These are phyloP conservation scores for Alouatta palliata DNA, from an alignment of 2,113 vertebrate species.

Conservation along the genomic window DNA sequence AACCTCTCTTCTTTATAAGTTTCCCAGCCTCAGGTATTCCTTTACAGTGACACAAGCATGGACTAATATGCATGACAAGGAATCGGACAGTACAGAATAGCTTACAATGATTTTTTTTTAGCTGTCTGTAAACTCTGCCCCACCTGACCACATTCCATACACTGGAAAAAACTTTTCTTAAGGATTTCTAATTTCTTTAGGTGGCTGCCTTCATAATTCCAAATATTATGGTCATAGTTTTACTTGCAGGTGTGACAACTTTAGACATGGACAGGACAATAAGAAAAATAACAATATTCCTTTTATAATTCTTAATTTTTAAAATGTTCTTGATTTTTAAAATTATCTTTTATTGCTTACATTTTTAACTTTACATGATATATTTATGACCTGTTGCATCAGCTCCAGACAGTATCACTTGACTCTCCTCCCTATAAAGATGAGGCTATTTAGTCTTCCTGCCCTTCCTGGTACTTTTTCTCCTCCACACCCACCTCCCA, in stretches of 20 bases:
- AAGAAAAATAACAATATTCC: neutral
- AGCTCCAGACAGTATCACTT: neutral
- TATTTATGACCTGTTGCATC: neutral
- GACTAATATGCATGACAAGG: neutral
- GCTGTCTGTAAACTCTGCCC: neutral
- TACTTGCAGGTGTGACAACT: neutral
- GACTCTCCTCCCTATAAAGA: neutral
- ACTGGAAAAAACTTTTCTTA: neutral
- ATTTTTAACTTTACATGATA: neutral
- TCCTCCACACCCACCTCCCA: neutral
- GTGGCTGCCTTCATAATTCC: neutral
- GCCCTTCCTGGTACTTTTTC: neutral
- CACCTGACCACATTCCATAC: neutral
- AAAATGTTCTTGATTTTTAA: neutral
- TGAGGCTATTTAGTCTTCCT: neutral
- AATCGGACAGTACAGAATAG: neutral
- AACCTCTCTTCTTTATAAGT: no score
- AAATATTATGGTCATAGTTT: neutral
- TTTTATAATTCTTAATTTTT: neutral
- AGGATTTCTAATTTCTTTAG: conserved; percentile 7
- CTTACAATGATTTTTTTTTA: neutral
- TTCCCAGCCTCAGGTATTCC: no score
- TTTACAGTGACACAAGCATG: no score
- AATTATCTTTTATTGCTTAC: neutral
- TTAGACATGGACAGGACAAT: neutral